A percentile compares a stretch with the other conserved stretches of the same genome.
These are phyloP conservation scores for Argyrosomus japonicus DNA, from an alignment of 2,113 vertebrate genomes.

Conservation along the genomic window DNA sequence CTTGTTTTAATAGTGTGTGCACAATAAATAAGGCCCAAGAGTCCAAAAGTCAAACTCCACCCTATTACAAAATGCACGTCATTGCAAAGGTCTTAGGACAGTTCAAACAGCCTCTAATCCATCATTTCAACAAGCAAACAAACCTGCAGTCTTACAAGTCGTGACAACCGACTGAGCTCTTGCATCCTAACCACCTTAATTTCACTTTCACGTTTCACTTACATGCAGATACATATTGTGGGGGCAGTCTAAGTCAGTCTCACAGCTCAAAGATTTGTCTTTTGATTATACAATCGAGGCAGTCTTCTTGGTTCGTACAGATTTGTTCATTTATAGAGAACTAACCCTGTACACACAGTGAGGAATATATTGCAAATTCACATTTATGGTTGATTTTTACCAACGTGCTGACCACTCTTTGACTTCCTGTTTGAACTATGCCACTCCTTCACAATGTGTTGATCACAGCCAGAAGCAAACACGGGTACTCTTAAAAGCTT, in stretches of 20 bases:
- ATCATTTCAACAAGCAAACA: constrained; percentile 44
- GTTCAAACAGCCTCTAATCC: constrained; percentile 61
- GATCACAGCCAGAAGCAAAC: constrained; percentile 1
- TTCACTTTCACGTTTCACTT: constrained; percentile 51
- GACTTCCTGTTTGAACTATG: constrained; percentile 9
- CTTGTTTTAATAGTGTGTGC: constrained; percentile 46
- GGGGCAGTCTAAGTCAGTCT: neutral
- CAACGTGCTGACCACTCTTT: neutral
- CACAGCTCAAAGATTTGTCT: constrained; percentile 19
- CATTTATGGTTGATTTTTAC: neutral
- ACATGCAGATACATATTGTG: neutral
- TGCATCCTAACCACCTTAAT: constrained; percentile 32
- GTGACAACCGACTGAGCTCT: constrained; percentile 19
- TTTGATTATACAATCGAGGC: constrained; percentile 10
- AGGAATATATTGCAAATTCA: neutral
- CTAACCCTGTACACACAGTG: neutral
- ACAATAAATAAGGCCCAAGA: constrained; percentile 53
- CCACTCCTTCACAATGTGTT: constrained; percentile 39
- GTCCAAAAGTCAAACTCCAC: constrained; percentile 75
- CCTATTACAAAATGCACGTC: constrained; percentile 47
- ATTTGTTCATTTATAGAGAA: constrained; percentile 22
- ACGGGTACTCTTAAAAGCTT: constrained; percentile 2
- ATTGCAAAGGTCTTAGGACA: constrained; percentile 41
- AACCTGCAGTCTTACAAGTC: constrained; percentile 10
- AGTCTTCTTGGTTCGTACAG: neutral